Conservation (phyloP, 1,140 invertebrate species). For the Pseudomyrmex sp. region DNA sequence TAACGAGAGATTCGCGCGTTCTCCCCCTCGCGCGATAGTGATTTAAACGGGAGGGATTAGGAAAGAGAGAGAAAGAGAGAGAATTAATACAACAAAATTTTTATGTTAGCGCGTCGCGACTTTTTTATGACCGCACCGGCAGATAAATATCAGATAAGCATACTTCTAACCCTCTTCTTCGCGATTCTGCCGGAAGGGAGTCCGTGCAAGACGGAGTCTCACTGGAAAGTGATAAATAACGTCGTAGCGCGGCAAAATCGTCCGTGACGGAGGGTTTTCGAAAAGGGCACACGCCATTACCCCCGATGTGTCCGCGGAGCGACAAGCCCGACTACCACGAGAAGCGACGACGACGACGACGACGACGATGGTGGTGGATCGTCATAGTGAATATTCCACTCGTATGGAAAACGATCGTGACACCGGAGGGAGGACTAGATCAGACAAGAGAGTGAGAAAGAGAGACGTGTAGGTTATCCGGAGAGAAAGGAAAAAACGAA, state of each 20-base stretch:
- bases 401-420: constrained; percentile 60
- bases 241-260: constrained; percentile 79
- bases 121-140: constrained; percentile 37
- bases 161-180: constrained; percentile 48
- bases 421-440: constrained; percentile 51
- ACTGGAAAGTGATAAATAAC: constrained; percentile 80
- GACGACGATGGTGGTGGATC: constrained; percentile 37
- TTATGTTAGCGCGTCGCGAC: constrained; percentile 53
- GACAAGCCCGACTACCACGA: constrained; percentile 66
- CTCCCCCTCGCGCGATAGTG: constrained; percentile 12
- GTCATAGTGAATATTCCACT: constrained; percentile 75
- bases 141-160: constrained; percentile 44
- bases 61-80: neutral
- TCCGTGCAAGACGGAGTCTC: constrained; percentile 63
- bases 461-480: constrained; percentile 24
- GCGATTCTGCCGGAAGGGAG: constrained; percentile 21
- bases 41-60: constrained; percentile 44
- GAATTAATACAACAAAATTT: constrained; percentile 36
- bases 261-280: constrained; percentile 80
- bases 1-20: constrained; percentile 44
- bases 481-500: constrained; percentile 36
- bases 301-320: constrained; percentile 72
- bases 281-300: constrained; percentile 81
- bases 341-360: constrained; percentile 9
- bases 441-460: constrained; percentile 35